Percentiles rank a stretch among this genome's conserved stretches.
phyloP scores from a whole-genome alignment of 1,140 invertebrate genomes.

The Sycobia sp. region DNA sequence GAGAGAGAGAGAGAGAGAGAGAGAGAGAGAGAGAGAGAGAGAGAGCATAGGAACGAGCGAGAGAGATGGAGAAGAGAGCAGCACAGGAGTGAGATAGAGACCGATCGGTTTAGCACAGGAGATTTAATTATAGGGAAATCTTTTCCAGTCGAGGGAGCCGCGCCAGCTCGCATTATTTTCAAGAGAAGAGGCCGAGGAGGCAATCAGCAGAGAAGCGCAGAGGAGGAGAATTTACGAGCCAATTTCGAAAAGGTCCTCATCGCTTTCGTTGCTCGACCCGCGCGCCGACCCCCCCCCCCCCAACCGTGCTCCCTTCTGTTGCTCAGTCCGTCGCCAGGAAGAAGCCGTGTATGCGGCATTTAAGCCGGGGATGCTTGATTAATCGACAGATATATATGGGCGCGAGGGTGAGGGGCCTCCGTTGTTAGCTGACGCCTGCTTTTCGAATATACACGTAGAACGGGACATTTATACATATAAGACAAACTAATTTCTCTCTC shows the following conservation, averaged over 20 bases:
- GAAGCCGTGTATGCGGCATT: too few relatives aligned
- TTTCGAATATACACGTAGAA: too few relatives aligned
- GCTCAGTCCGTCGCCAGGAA: too few relatives aligned
- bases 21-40: too few relatives aligned
- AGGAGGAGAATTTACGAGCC: conserved; percentile 20
- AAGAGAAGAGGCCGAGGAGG: background rate
- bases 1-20: too few relatives aligned
- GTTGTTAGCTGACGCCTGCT: too few relatives aligned
- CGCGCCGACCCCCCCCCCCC: conserved; percentile 8
- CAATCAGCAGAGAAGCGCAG: conserved; percentile 23
- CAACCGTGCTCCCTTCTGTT: too few relatives aligned
- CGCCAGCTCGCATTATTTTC: conserved; percentile 14
- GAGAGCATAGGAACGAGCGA: background rate
- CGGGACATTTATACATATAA: too few relatives aligned
- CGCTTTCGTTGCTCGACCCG: background rate
- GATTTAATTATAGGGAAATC: conserved; percentile 32
- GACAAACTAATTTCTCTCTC: too few relatives aligned
- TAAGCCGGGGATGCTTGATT: conserved; percentile 9
- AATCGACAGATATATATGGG: conserved; percentile 13
- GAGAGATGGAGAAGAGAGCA: background rate
- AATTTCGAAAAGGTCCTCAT: conserved; percentile 25
- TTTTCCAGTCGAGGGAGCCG: conserved; percentile 3
- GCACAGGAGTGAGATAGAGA: conserved; percentile 15
- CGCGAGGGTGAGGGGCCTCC: too few relatives aligned
- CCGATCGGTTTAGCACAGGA: conserved; percentile 16